These are phyloP conservation scores for Xiphophorus birchmanni DNA, from an alignment of 2,797 vertebrate species.

Conservation along the genomic window DNA sequence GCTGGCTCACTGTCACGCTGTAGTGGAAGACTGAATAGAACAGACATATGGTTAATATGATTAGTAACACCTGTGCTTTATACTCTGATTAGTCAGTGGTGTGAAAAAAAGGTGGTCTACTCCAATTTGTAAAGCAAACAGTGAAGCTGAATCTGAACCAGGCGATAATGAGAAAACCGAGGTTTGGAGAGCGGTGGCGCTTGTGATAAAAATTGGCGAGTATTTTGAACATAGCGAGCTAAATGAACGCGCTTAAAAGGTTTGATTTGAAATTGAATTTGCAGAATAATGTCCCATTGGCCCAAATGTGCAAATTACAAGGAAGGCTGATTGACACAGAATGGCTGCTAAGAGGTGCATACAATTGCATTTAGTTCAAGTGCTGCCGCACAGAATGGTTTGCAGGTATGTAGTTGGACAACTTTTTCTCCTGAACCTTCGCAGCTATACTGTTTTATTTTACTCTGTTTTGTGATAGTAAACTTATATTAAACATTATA, in stretches of 20 bases:
- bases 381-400: slow-evolving; percentile 23
- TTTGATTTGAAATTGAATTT: slow-evolving; percentile 59
- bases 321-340: slow-evolving; percentile 50
- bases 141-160: not conserved
- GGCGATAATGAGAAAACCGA: not conserved
- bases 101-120: not conserved
- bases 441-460: slow-evolving; percentile 5
- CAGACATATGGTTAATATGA: slow-evolving; percentile 8
- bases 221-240: slow-evolving; percentile 38
- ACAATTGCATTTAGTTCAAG: slow-evolving; percentile 35
- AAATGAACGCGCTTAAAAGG: slow-evolving; percentile 34
- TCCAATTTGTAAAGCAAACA: slow-evolving; percentile 1
- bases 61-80: slow-evolving; percentile 16
- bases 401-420: slow-evolving; percentile 17
- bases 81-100: not conserved
- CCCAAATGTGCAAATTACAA: slow-evolving; percentile 54
- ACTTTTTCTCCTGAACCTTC: not conserved
- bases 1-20: slow-evolving; percentile 1
- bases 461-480: slow-evolving; percentile 1
- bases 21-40: slow-evolving; percentile 3
- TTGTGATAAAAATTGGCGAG: slow-evolving; percentile 5
- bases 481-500: not conserved
- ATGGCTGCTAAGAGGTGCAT: slow-evolving; percentile 35
- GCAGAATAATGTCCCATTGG: slow-evolving; percentile 51
- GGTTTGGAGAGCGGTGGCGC: not conserved